Evolutionary conservation across 2,797 vertebrate genomes (phyloP), one percentile per base, ranked within the genome.

Genomic region (Poecile montanus): DNA sequence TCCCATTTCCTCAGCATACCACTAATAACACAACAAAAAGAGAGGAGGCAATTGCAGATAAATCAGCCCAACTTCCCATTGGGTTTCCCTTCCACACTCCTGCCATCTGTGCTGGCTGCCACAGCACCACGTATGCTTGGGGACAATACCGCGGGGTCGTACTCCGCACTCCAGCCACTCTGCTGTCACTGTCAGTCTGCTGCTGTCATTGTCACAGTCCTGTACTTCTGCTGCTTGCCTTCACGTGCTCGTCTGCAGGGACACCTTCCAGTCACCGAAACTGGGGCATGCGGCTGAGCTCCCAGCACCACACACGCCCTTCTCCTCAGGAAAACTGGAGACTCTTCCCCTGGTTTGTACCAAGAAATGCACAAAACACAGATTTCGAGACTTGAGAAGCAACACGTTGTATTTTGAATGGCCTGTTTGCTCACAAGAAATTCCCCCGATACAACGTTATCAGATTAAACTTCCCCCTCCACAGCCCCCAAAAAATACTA

Each of bases 201-300:
- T 70, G 32, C 30, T 68, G 61, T 4, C 20, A 74, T 22, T 58
- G 79, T 63, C 89, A 73, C 76, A 78, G 68, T 2, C 47, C 79
- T 11, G 58, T 34, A 47, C 56, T 62, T 47, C 76, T 56, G 57
- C 61, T 65, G 42, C 14, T 58, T 36, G 65, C 44, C 81, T 72
- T 58, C 72, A 42, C 3, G 0, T 4, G 27, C 9, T 15, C 0
- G 0, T 42, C 81, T 45, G n/a, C 2, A 6, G 56, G 30, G 34
- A 87, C 27, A 71, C 60, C 36, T 72, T n/a, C 73, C 78, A 45
- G 71, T 13, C 78, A 48, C 72, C 23, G 2, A 15, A 56, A 51
- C 47, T 4, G 23, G 29, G 32, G 20, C 36, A 58, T 21, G 7
- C 32, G 53, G 47, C 65, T 54, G 68, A 84, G 54, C 32, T 62